Conservation (phyloP, 1,140 invertebrate species). For the Homarus americanus region DNA sequence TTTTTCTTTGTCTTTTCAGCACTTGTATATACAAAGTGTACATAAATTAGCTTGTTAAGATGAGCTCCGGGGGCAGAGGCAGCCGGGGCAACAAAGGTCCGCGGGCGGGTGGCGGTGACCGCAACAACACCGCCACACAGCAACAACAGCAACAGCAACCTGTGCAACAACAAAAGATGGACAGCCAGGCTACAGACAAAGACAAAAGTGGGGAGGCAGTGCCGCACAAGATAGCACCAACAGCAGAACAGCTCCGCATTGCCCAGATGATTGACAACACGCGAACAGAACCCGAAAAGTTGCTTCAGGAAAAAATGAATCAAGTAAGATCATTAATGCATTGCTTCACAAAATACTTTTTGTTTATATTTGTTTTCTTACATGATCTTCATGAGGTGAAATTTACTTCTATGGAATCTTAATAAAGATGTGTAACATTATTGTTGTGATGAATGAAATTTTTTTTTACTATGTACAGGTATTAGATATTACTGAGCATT, state of each 20-base stretch:
- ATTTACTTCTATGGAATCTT: too few species aligned
- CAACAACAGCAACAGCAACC: constrained; percentile 55
- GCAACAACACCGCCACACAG: constrained; percentile 46
- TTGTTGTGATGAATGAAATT: too few species aligned
- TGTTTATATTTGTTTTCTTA: too few species aligned
- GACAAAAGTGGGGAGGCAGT: constrained; percentile 58
- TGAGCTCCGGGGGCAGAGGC: constrained; percentile 74
- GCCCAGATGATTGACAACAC: constrained; percentile 73
- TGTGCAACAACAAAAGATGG: constrained; percentile 55
- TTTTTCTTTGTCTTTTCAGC: constrained; percentile 60
- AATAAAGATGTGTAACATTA: too few species aligned
- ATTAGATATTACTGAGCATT: too few species aligned
- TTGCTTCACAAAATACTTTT: too few species aligned
- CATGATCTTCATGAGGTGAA: too few species aligned
- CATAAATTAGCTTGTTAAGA: constrained; percentile 75
- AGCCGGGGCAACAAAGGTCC: constrained; percentile 69
- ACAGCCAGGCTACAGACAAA: constrained; percentile 68
- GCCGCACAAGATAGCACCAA: constrained; percentile 73
- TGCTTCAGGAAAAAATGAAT: constrained; percentile 71
- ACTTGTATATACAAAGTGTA: constrained; percentile 75
- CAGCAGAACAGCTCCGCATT: constrained; percentile 73
- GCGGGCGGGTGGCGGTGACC: constrained; percentile 47
- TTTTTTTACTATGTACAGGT: too few species aligned
- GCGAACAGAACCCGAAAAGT: constrained; percentile 65
- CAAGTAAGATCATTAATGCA: constrained; percentile 56